phyloP scores from a whole-genome alignment of 1,140 invertebrate species.

The Diachasma alloeum region DNA sequence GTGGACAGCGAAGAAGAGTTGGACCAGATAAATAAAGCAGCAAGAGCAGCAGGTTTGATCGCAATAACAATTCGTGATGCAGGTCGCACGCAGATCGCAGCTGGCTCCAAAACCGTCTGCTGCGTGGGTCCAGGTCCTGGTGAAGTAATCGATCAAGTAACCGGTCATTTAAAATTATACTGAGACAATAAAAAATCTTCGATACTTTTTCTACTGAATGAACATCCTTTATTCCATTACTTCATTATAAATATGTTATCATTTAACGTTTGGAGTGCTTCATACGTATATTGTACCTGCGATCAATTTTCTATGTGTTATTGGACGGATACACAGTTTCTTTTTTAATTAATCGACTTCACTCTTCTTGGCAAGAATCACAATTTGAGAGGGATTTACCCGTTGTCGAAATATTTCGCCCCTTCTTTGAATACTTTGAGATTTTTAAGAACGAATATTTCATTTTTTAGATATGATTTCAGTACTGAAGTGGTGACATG shows the following conservation, averaged over 20 bases:
- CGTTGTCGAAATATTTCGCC: too few relatives aligned
- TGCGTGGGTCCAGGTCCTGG: slow-evolving; percentile 88
- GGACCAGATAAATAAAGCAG: slow-evolving; percentile 71
- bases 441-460: too few relatives aligned
- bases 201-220: neutral
- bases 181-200: slow-evolving; percentile 54
- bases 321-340: neutral
- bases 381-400: too few relatives aligned
- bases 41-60: slow-evolving; percentile 74
- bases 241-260: slow-evolving; percentile 33
- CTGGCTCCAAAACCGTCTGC: slow-evolving; percentile 87
- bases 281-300: slow-evolving; percentile 10
- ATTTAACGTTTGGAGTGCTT: slow-evolving; percentile 25
- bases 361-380: too few relatives aligned
- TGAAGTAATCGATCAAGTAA: slow-evolving; percentile 80
- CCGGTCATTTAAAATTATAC: slow-evolving; percentile 87
- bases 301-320: neutral
- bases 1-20: slow-evolving; percentile 75
- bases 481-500: neutral
- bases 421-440: too few relatives aligned
- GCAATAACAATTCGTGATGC: slow-evolving; percentile 85
- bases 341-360: too few relatives aligned
- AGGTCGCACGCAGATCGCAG: slow-evolving; percentile 87
- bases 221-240: slow-evolving; percentile 13
- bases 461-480: too few relatives aligned